A percentile compares a stretch with the other conserved stretches of the same genome.
Evolutionary conservation across 2,888 invertebrate species (phyloP).

Genomic region (Hemithea aestivaria): DNA sequence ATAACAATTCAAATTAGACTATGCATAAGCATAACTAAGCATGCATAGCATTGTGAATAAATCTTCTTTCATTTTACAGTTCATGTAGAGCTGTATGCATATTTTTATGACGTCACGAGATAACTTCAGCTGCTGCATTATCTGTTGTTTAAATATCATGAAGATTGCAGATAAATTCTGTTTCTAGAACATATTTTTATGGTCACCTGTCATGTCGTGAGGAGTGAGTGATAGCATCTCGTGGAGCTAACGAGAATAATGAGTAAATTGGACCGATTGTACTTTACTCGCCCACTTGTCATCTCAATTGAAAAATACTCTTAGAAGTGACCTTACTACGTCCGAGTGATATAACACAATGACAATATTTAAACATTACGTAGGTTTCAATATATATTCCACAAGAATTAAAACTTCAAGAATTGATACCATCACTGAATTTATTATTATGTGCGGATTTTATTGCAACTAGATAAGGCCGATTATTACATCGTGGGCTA

Average conservation of each 20-base stretch:
- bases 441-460: slow-evolving; percentile 9
- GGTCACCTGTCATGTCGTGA: slow-evolving; percentile 33
- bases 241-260: slow-evolving; percentile 47
- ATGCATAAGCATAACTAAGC: too few relatives aligned
- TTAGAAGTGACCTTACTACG: slow-evolving; percentile 62
- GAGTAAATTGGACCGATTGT: slow-evolving; percentile 48
- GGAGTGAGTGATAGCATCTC: slow-evolving; percentile 50
- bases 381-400: slow-evolving; percentile 3
- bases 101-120: slow-evolving; percentile 9
- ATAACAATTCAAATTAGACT: too few relatives aligned
- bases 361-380: slow-evolving; percentile 3
- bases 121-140: slow-evolving; percentile 1
- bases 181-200: slow-evolving; percentile 31
- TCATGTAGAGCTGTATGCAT: too few relatives aligned
- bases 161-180: slow-evolving; percentile 12
- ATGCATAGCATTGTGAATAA: too few relatives aligned
- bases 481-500: slow-evolving; percentile 12
- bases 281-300: slow-evolving; percentile 58
- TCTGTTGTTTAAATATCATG: slow-evolving; percentile 5
- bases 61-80: too few relatives aligned
- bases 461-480: slow-evolving; percentile 10
- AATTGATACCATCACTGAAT: slow-evolving; percentile 8
- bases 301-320: slow-evolving; percentile 63
- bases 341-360: slow-evolving; percentile 28
- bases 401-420: slow-evolving; percentile 9